Base-by-base conservation (phyloP, 2,888 invertebrate genomes). In the Dendrolimus pini region DNA sequence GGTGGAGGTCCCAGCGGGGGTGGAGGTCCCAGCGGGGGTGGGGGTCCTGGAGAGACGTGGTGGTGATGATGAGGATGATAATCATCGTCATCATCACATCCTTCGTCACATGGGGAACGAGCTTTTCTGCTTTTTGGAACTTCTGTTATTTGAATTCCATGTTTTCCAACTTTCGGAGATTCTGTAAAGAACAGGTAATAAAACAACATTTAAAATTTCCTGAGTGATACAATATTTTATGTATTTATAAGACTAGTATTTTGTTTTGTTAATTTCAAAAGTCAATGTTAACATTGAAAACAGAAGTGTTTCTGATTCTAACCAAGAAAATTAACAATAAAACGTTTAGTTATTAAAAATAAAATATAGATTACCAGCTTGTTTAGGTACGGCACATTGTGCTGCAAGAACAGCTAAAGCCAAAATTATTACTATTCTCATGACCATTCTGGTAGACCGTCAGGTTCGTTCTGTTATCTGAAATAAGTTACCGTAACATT, bases 401-500 rank as follows among this genome's bases (percentile, higher is more conserved):
- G 62, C 68, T 58, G 66, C 61, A 52, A 66, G 59, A 42, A 65
- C 61, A 41, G 65, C 60, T 7, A 73, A 56, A 55, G 65, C 65
- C 13, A 69, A 56, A n/a, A 69, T 56, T 30, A 66, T 56, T 47
- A 67, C 13, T 54, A 60, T 56, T 41, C 60, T 62, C 59, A 61
- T 68, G 56, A 61, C 66, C 72, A 72, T 72, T 60, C 60, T 66
- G 62, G 54, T 57, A 41, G 56, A 55, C 58, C 58, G 41, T 47
- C 56, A 13, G 57, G 52, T 14, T 55, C 54, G 67, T 65, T 81
- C 70, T 83, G 77, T 74, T 54, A 14, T 30, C 47, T 54, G 60
- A 59, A 55, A 57, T 52, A 57, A 53, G 18, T 58, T 59, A 55
- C 53, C 59, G 66, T 58, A 56, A 67, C 69, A 74, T 82, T 75